A percentile compares a stretch with the other conserved stretches of the same genome.
These are phyloP conservation scores for Furnarius figulus DNA, from an alignment of 2,113 vertebrate genomes.

Conservation along the genomic window DNA sequence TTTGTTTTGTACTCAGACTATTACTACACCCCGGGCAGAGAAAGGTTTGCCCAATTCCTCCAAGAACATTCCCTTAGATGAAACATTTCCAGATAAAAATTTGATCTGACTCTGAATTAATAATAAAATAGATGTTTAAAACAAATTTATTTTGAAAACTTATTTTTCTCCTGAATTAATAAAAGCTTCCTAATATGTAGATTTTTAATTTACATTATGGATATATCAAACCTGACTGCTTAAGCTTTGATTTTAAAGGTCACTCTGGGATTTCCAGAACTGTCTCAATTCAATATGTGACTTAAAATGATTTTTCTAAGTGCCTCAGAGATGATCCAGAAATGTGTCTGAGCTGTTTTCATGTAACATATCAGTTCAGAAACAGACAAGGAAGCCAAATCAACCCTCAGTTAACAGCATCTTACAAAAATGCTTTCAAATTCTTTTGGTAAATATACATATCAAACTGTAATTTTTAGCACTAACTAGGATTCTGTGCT, in stretches of 20 bases:
- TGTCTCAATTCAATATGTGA: not conserved
- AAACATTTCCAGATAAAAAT: not conserved
- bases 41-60: not conserved
- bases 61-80: not conserved
- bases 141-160: not conserved
- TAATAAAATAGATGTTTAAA: not conserved
- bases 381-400: not conserved
- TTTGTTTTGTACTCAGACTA: not conserved
- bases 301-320: not conserved
- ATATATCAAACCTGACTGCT: not conserved
- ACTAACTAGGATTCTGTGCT: not conserved
- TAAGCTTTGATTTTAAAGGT: not conserved
- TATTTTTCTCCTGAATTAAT: not conserved
- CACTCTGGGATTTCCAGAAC: not conserved
- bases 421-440: not conserved
- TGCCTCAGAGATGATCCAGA: not conserved
- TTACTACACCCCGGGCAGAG: fast-evolving
- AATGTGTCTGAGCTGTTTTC: not conserved
- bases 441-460: not conserved
- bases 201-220: not conserved
- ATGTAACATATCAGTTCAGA: not conserved
- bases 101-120: not conserved
- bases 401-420: not conserved
- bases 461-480: not conserved
- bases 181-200: not conserved